Evolutionary conservation across 2,797 vertebrate species (phyloP).

Genomic region (Parauchenoglanis ngamensis): DNA sequence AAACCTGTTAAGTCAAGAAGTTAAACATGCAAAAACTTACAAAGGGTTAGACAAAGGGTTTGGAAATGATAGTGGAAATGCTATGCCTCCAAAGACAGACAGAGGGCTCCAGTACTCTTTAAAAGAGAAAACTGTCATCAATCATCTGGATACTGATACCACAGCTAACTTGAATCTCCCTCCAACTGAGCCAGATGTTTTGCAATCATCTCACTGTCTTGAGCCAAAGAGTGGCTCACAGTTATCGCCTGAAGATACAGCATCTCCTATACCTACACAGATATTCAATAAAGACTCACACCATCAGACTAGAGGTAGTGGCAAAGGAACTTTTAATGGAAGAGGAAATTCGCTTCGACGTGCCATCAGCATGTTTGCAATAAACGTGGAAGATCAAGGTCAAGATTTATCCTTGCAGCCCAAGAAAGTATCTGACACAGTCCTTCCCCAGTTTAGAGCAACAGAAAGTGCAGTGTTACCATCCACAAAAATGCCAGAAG

Average conservation of each 20-base stretch:
- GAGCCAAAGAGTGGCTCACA: conserved; percentile 56
- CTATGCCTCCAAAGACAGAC: conserved; percentile 41
- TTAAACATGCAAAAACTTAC: conserved; percentile 48
- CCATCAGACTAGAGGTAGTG: conserved; percentile 64
- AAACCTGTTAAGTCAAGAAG: conserved; percentile 62
- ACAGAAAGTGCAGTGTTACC: conserved; percentile 59
- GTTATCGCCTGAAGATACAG: conserved; percentile 59
- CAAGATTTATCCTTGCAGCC: conserved; percentile 24
- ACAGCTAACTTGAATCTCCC: conserved; percentile 52
- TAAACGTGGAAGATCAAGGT: conserved; percentile 57
- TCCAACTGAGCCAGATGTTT: conserved; percentile 51
- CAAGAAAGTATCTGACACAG: conserved; percentile 15
- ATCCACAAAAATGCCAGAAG: conserved; percentile 63
- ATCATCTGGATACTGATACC: conserved; percentile 53
- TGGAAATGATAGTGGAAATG: conserved; percentile 42
- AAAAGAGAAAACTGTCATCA: conserved; percentile 53
- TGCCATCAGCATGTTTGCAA: conserved; percentile 70
- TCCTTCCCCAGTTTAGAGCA: conserved; percentile 40
- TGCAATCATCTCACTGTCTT: conserved; percentile 44
- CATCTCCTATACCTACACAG: conserved; percentile 51
- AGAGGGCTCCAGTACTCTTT: conserved; percentile 49
- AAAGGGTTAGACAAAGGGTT: conserved; percentile 57
- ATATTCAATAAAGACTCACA: conserved; percentile 60
- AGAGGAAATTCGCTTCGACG: conserved; percentile 65
- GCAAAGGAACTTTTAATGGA: conserved; percentile 58